Evolutionary conservation across 2,797 vertebrate genomes (phyloP).

Genomic region (Thripadectes ignobilis): DNA sequence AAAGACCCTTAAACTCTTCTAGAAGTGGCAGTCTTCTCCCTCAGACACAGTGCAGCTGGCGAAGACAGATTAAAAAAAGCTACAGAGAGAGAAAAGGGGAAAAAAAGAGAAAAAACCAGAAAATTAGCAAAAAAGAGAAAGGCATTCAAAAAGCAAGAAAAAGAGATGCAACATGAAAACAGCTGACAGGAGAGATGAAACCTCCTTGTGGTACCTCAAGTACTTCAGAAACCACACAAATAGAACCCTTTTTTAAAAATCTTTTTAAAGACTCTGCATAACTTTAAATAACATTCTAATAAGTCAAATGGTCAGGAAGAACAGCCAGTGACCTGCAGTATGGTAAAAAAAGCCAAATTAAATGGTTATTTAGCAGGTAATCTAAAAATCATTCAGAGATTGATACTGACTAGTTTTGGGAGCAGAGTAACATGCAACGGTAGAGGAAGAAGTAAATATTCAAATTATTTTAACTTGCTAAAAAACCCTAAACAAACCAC

Average conservation of each 20-base stretch:
- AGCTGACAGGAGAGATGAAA: constrained; percentile 24
- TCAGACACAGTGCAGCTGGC: constrained; percentile 85
- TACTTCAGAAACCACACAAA: constrained; percentile 42
- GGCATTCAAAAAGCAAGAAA: constrained; percentile 67
- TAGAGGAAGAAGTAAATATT: background rate
- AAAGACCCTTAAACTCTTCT: constrained; percentile 88
- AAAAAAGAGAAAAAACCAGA: constrained; percentile 76
- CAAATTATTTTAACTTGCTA: background rate
- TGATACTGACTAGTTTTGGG: background rate
- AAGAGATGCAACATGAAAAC: constrained; percentile 15
- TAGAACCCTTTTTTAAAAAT: constrained; percentile 27
- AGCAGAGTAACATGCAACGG: background rate
- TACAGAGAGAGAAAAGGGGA: constrained; percentile 83
- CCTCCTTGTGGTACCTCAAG: background rate
- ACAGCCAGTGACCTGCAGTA: background rate
- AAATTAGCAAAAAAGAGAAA: constrained; percentile 82
- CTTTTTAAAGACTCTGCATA: background rate
- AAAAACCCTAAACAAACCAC: background rate
- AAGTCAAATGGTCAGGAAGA: constrained; percentile 9
- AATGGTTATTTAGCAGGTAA: background rate
- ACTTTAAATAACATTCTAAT: constrained; percentile 32
- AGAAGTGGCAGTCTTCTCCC: constrained; percentile 93
- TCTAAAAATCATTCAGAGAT: background rate
- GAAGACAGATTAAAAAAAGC: constrained; percentile 98
- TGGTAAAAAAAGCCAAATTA: background rate